Evolutionary conservation across 64 coral and sea anemone species (phyloP).

Genomic region (Acropora yongei): DNA sequence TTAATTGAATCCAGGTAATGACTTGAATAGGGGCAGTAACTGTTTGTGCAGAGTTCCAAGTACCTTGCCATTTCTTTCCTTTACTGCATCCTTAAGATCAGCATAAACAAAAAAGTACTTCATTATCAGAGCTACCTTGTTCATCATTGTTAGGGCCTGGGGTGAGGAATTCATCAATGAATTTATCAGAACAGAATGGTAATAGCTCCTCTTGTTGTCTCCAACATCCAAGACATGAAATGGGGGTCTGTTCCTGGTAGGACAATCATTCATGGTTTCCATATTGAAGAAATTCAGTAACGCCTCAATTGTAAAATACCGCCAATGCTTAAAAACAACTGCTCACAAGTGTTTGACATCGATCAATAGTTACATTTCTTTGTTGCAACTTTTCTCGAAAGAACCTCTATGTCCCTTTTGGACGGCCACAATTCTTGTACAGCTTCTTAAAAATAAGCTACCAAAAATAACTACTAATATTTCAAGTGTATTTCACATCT

Average conservation of each 20-base stretch:
- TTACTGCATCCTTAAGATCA: no score
- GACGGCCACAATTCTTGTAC: neutral
- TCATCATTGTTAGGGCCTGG: neutral
- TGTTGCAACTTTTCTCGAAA: neutral
- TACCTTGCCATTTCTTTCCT: no score
- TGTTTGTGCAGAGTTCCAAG: no score
- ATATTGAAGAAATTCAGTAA: neutral
- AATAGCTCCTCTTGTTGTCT: neutral
- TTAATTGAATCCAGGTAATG: no score
- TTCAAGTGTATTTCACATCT: neutral
- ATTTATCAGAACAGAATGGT: neutral
- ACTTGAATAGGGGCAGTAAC: no score
- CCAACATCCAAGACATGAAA: neutral
- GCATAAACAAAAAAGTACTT: no score
- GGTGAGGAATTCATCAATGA: neutral
- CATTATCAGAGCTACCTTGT: neutral
- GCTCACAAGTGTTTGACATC: neutral
- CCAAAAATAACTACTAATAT: neutral
- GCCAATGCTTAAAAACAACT: neutral
- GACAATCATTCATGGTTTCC: neutral
- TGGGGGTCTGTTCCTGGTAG: neutral
- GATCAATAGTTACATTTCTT: neutral
- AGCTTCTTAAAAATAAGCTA: neutral
- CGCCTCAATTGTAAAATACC: neutral
- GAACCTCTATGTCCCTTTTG: neutral